Evolutionary conservation across 2,888 invertebrate species (phyloP).

Genomic region (Drosophila phalerata): DNA sequence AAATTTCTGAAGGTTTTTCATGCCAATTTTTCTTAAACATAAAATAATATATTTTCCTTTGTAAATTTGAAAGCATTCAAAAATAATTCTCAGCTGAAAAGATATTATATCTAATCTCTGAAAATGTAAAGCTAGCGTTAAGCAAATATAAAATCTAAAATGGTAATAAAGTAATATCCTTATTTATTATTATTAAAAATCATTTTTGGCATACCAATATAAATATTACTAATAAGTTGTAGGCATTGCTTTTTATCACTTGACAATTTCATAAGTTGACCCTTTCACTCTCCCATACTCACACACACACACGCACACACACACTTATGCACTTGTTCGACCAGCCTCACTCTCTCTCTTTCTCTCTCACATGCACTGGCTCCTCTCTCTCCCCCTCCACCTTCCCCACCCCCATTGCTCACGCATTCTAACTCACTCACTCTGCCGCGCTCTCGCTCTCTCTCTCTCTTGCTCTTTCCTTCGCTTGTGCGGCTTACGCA

Average conservation of each 20-base stretch:
- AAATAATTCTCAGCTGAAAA: too few species aligned
- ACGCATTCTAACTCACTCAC: conserved; percentile 41
- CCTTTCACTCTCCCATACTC: conserved; percentile 27
- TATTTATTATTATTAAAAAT: too few species aligned
- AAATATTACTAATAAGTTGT: conserved; percentile 49
- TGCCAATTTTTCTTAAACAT: too few species aligned
- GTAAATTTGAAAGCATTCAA: too few species aligned
- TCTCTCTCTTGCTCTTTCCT: conserved; percentile 29
- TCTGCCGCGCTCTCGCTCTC: conserved; percentile 19
- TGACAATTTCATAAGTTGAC: conserved; percentile 57
- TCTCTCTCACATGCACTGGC: not conserved
- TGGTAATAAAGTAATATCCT: too few species aligned
- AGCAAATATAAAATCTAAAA: too few species aligned
- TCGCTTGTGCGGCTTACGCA: conserved; percentile 41
- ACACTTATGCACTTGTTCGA: conserved; percentile 67
- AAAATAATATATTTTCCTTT: too few species aligned
- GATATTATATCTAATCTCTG: too few species aligned
- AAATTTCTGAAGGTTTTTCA: too few species aligned
- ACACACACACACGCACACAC: conserved; percentile 1
- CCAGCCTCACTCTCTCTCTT: conserved; percentile 45
- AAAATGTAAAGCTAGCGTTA: too few species aligned
- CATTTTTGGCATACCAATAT: conserved; percentile 14
- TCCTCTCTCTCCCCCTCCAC: conserved; percentile 30
- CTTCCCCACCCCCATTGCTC: not conserved
- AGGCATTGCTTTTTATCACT: conserved; percentile 50